Percentiles rank a stretch among this genome's conserved stretches.
Conservation (phyloP, 2,113 vertebrate genomes). For the Burhinus oedicnemus region DNA sequence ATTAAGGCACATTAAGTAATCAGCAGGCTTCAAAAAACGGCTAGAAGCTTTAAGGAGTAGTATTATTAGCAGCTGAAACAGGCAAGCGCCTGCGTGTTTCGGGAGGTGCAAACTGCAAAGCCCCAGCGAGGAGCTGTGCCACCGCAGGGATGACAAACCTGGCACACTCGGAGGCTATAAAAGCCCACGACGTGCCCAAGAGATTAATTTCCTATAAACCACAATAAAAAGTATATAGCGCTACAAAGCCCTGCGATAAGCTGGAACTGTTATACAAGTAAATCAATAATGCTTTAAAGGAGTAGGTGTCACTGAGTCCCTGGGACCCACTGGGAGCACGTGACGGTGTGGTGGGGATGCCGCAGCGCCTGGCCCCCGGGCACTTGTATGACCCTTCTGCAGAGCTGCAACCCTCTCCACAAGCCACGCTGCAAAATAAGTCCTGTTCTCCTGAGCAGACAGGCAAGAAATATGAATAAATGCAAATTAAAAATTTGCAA, state of each 20-base stretch:
- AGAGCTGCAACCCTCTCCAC: neutral
- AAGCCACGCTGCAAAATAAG: accelerated
- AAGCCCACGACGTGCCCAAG: neutral
- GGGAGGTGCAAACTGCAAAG: neutral
- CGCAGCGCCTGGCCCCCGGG: accelerated
- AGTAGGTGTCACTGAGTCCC: neutral
- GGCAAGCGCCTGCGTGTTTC: neutral
- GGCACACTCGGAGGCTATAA: accelerated
- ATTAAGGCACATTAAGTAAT: neutral
- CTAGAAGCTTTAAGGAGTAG: neutral
- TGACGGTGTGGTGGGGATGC: neutral
- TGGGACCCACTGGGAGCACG: neutral
- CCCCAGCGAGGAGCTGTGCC: neutral
- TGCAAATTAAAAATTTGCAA: neutral
- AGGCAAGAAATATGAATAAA: accelerated
- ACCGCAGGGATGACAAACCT: neutral
- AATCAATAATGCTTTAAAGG: neutral
- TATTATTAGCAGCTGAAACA: neutral
- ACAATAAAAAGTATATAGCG: neutral
- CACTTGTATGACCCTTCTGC: accelerated
- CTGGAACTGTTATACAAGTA: accelerated
- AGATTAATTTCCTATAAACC: neutral
- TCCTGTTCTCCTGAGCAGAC: neutral
- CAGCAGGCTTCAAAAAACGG: neutral
- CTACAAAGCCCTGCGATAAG: neutral